Evolutionary conservation across 1,140 invertebrate species (phyloP).

Genomic region (Drosophila tsacasi): DNA sequence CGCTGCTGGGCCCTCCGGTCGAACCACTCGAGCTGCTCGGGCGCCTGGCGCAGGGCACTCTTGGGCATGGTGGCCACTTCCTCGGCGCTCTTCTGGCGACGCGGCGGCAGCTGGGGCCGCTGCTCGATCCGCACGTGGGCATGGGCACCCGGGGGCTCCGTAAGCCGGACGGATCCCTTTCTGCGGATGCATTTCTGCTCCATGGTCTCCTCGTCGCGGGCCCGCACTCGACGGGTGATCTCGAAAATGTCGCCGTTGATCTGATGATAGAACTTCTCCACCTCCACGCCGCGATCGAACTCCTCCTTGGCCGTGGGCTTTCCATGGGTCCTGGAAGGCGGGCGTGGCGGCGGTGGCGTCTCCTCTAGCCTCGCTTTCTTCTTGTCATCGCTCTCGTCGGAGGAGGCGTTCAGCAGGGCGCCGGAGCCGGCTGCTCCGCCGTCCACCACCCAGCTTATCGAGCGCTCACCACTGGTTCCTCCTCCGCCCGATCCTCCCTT

Average conservation of each 20-base stretch:
- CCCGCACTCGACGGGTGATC: constrained; percentile 78
- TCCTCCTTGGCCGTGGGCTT: constrained; percentile 75
- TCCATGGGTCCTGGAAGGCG: constrained; percentile 50
- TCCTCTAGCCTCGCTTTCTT: constrained; percentile 46
- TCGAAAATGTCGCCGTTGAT: constrained; percentile 85
- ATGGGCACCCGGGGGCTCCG: constrained; percentile 36
- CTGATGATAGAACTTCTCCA: constrained; percentile 85
- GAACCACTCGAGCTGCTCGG: constrained; percentile 79
- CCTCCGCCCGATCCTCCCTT: constrained; percentile 17
- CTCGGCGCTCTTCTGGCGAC: constrained; percentile 79
- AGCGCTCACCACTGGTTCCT: constrained; percentile 59
- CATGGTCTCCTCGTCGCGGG: constrained; percentile 79
- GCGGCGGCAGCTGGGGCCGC: constrained; percentile 74
- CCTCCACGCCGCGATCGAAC: constrained; percentile 81
- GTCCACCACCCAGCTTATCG: constrained; percentile 79
- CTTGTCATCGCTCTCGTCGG: constrained; percentile 75
- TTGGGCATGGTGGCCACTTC: constrained; percentile 77
- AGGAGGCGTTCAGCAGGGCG: constrained; percentile 59
- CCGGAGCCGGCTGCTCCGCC: constrained; percentile 71
- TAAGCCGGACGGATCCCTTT: constrained; percentile 65
- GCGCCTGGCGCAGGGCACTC: constrained; percentile 63
- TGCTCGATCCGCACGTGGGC: constrained; percentile 65
- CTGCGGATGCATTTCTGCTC: constrained; percentile 78
- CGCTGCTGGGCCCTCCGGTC: constrained; percentile 81
- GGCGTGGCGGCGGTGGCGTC: constrained; percentile 50